Percentiles rank a stretch among this genome's conserved stretches.
Evolutionary conservation across 2,888 invertebrate genomes (phyloP).

Genomic region (Polymixis lichenea): DNA sequence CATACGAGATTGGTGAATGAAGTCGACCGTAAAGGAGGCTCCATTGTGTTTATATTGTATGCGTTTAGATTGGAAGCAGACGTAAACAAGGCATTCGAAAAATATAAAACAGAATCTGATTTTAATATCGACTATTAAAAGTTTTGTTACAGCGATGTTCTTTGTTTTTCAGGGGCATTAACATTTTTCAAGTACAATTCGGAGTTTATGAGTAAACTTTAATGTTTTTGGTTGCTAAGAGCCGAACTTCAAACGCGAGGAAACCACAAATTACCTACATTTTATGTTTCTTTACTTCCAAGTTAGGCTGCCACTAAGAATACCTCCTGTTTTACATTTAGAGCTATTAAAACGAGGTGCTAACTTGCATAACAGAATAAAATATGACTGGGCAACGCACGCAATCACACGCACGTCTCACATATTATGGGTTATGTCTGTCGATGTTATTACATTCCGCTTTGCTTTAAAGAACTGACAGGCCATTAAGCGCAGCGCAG

Average conservation of each 20-base stretch:
- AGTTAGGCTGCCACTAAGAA: constrained; percentile 9
- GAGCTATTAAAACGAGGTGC: constrained; percentile 28
- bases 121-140: constrained; percentile 25
- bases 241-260: constrained; percentile 25
- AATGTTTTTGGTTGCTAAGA: constrained; percentile 2
- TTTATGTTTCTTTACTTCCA: constrained; percentile 18
- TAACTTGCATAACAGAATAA: constrained; percentile 42
- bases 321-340: constrained; percentile 27
- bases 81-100: constrained; percentile 30
- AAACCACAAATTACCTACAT: constrained; percentile 29
- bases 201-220: constrained; percentile 17
- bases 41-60: constrained; percentile 24
- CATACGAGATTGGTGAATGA: constrained; percentile 41
- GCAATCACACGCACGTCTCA: constrained; percentile 18
- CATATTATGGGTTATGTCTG: constrained; percentile 5
- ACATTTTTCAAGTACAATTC: constrained; percentile 25
- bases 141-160: background rate
- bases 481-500: background rate
- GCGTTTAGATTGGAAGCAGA: constrained; percentile 17
- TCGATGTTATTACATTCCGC: constrained; percentile 6
- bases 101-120: constrained; percentile 25
- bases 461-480: constrained; percentile 5
- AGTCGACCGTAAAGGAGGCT: constrained; percentile 37
- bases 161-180: constrained; percentile 31
- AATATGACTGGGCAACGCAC: constrained; percentile 6